Percentiles rank a stretch among this genome's conserved stretches.
Conservation (phyloP, 2,888 invertebrate genomes). For the Malachius bipustulatus region DNA sequence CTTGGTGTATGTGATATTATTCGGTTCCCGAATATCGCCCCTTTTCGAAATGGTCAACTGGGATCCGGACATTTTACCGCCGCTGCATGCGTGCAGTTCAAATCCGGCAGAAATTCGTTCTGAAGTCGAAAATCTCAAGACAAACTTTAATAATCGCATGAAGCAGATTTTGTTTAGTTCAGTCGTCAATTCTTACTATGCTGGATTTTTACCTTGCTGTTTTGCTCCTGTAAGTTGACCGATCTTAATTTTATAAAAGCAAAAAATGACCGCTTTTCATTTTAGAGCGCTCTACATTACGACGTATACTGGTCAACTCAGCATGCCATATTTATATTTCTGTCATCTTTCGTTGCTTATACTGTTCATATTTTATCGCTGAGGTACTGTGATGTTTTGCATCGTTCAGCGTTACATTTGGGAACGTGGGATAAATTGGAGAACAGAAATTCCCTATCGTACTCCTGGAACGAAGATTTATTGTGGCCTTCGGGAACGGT, state of each 20-base stretch:
- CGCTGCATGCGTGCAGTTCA: slow-evolving; percentile 65
- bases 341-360: slow-evolving; percentile 72
- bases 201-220: slow-evolving; percentile 79
- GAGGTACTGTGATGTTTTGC: slow-evolving; percentile 76
- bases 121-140: slow-evolving; percentile 74
- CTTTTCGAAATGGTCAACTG: slow-evolving; percentile 53
- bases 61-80: slow-evolving; percentile 37
- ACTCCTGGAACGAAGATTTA: slow-evolving; percentile 44
- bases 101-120: slow-evolving; percentile 60
- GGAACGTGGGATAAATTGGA: slow-evolving; percentile 55
- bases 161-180: slow-evolving; percentile 75
- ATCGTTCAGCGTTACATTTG: slow-evolving; percentile 80
- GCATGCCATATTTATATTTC: slow-evolving; percentile 73
- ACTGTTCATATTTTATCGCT: slow-evolving; percentile 52
- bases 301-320: slow-evolving; percentile 75
- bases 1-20: slow-evolving; percentile 66
- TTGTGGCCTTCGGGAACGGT: slow-evolving; percentile 68
- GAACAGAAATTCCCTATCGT: slow-evolving; percentile 35
- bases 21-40: slow-evolving; percentile 65
- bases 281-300: slow-evolving; percentile 57
- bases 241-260: neutral
- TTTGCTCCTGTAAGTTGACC: slow-evolving; percentile 64
- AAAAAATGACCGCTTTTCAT: neutral
- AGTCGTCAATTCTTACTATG: slow-evolving; percentile 74
- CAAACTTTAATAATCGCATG: slow-evolving; percentile 80